phyloP scores from a whole-genome alignment of 2,797 vertebrate species.

The Myripristis murdjan region DNA sequence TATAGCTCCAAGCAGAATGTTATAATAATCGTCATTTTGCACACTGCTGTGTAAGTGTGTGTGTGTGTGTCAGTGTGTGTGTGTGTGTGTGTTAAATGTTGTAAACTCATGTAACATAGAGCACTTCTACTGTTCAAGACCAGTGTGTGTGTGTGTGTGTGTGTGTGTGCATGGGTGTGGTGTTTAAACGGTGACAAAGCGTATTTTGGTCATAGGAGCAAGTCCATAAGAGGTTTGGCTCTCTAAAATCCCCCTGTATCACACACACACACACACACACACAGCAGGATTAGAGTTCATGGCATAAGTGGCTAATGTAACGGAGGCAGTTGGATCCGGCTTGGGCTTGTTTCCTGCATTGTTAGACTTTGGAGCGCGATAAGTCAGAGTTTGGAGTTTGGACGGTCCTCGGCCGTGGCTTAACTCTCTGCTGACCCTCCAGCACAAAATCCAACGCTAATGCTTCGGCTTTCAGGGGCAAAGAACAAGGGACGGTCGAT shows the following conservation, averaged over 20 bases:
- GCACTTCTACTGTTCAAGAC: no score
- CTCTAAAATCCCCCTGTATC: no score
- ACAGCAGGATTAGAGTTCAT: constrained; percentile 35
- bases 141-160: no score
- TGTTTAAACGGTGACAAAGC: no score
- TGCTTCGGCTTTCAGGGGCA: background rate
- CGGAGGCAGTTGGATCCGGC: constrained; percentile 59
- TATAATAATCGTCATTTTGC: background rate
- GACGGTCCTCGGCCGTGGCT: constrained; percentile 34
- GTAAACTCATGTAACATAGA: no score
- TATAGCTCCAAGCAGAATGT: constrained; percentile 1
- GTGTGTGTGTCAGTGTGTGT: constrained; percentile 4
- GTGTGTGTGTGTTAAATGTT: no score
- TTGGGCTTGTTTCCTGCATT: constrained; percentile 62
- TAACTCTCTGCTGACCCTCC: constrained; percentile 61
- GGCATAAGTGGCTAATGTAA: constrained; percentile 56
- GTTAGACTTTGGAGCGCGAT: constrained; percentile 53
- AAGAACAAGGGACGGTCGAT: no score
- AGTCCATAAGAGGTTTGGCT: no score
- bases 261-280: constrained; percentile 29
- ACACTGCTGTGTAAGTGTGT: background rate
- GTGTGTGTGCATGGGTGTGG: no score
- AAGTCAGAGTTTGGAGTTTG: constrained; percentile 57
- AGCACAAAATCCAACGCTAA: constrained; percentile 4
- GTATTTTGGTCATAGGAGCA: no score